Base-by-base conservation (phyloP, 23 tunicate genomes). In the Trididemnum clinides region DNA sequence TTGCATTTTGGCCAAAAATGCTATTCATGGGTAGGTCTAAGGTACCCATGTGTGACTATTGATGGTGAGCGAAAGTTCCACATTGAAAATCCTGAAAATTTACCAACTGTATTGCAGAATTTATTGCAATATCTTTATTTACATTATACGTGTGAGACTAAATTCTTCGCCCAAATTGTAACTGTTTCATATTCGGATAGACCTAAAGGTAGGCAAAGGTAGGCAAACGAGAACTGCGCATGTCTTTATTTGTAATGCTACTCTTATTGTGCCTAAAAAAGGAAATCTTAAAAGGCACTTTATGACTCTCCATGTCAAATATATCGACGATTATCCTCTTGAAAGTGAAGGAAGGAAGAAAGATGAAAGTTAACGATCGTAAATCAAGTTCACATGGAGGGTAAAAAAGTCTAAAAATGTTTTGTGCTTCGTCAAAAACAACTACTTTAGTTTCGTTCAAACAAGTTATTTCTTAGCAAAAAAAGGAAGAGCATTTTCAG, bases 241-340 rank as follows among this genome's bases (percentile, higher is more conserved):
- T 75, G n/a, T n/a, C n/a, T n/a, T n/a, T n/a, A 71, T 71, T 7
- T 27, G 77, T 30, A 30, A 71, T 39, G 81, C 81, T 39, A 10
- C 62, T 7, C 81, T 75, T 38, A 62, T 62, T 39, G 37, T 75
- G 81, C 28, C 62, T n/a, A 39, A 75, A 62, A 39, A 75, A 39
- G 81, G 81, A 75, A 75, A 75, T 75, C 63, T 75, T 75, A 62
- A 38, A 75, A 75, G 62, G 59, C 59, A 75, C 59, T 39, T 75
- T 75, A 75, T 75, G 81, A 75, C 81, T 36, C 81, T 25, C 81
- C 81, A 37, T 75, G 81, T 62, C 62, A 75, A 75, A 26, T 39
- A 75, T 15, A 39, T 12, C 34, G 81, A 75, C 26, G 28, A 75
- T 39, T 75, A 36, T 75, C 81, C 63, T 36, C 28, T 39, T 75